A percentile compares a stretch with the other conserved stretches of the same genome.
Evolutionary conservation across 2,113 vertebrate genomes (phyloP).

Genomic region (Mustelus asterias): DNA sequence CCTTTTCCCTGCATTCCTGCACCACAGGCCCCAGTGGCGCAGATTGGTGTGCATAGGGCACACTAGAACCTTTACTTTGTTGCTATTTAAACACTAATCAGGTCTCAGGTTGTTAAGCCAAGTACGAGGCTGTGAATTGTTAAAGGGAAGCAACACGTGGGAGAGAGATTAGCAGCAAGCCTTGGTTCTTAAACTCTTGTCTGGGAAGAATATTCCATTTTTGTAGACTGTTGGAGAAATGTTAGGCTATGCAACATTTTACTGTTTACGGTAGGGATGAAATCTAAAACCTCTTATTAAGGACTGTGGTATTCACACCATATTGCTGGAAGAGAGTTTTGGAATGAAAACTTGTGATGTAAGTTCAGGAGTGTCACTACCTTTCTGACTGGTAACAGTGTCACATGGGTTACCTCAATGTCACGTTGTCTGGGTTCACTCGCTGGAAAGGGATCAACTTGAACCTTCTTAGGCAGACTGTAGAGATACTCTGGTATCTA

Average conservation of each 20-base stretch:
- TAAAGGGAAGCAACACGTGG: not conserved
- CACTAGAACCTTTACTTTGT: not conserved
- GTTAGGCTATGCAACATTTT: not conserved
- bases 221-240: not conserved
- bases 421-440: not conserved
- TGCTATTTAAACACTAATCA: slow-evolving; percentile 1
- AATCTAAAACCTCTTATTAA: not conserved
- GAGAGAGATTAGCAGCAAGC: not conserved
- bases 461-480: no score
- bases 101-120: not conserved
- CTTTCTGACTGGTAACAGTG: not conserved
- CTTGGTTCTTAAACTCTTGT: not conserved
- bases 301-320: not conserved
- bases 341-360: not conserved
- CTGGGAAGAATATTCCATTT: not conserved
- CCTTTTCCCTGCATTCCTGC: no score
- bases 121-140: not conserved
- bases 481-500: no score
- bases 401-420: not conserved
- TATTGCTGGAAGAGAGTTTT: not conserved
- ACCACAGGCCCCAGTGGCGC: not conserved
- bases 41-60: not conserved
- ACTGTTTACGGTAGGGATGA: not conserved
- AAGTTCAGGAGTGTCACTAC: not conserved
- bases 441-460: not conserved